A percentile compares a stretch with the other conserved stretches of the same genome.
Conservation (phyloP, 2,888 invertebrate genomes). For the Acanthococcus lagerstroemiae region DNA sequence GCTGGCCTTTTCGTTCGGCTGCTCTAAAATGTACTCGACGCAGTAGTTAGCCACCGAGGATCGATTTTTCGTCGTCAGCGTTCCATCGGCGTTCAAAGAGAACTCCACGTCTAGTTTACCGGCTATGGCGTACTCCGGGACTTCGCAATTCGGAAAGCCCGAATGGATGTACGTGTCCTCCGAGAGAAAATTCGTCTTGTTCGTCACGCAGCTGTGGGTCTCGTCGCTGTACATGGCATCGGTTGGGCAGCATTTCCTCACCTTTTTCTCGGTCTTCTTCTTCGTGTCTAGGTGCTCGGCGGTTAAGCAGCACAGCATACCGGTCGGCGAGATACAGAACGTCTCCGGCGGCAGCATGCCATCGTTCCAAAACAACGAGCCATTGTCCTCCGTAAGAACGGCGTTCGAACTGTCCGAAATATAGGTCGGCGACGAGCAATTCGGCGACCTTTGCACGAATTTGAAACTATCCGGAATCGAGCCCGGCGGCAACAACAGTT, state of each 20-base stretch:
- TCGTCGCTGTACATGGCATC: slow-evolving; percentile 52
- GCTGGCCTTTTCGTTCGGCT: slow-evolving; percentile 43
- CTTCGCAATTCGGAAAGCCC: slow-evolving; percentile 50
- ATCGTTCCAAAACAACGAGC: background rate
- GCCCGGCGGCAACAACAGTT: background rate
- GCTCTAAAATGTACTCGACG: slow-evolving; percentile 42
- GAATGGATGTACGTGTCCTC: slow-evolving; percentile 40
- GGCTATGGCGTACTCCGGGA: slow-evolving; percentile 44
- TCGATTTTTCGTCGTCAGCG: slow-evolving; percentile 42
- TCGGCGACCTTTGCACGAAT: slow-evolving; percentile 4
- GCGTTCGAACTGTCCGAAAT: background rate
- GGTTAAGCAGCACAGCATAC: slow-evolving; percentile 52
- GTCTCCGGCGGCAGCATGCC: slow-evolving; percentile 46
- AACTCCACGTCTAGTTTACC: slow-evolving; percentile 39
- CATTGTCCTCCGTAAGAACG: background rate
- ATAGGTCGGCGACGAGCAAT: background rate
- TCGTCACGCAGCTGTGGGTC: slow-evolving; percentile 44
- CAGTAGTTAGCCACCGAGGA: slow-evolving; percentile 41
- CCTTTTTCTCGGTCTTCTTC: slow-evolving; percentile 36
- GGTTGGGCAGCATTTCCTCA: slow-evolving; percentile 60
- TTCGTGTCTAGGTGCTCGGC: slow-evolving; percentile 38
- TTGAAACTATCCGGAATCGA: background rate
- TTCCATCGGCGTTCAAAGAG: slow-evolving; percentile 46
- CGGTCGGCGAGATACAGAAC: slow-evolving; percentile 59
- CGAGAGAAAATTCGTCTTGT: slow-evolving; percentile 36